Base-by-base conservation (phyloP, 2,113 vertebrate genomes). In the Gambusia holbrooki region DNA sequence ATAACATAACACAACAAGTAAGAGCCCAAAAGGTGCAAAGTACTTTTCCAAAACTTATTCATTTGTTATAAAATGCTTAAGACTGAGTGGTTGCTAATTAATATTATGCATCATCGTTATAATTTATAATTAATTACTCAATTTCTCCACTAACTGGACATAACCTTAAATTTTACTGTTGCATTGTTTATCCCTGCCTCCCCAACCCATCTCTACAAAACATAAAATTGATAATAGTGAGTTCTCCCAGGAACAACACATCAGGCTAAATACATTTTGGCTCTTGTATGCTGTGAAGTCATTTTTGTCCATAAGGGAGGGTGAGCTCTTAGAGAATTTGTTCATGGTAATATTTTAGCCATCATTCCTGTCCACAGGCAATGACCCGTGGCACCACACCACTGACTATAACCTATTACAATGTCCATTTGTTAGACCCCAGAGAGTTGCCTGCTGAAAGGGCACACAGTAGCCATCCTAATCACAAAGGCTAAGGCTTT, bases 161-260 rank as follows among this genome's bases (percentile, higher is more conserved):
- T 92, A 93, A 92, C 93, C 89, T 85, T 17, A 89, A 89, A 93
- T 93, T 91, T 93, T 90, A 87, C 82, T 45, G 30, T 85, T 87
- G 81, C 86, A 65, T 77, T 85, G 73, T 80, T 88, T 87, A 89
- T 88, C 45, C 35, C 76, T 25, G 17, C 19, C 35, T 22, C 3
- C 32, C 61, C 74, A 64, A 66, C 67, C 75, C 74, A 85, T 82
- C 88, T 89, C 83, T 85, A 88, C 5, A 51, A 17, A 51, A 19
- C 45, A 19, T 84, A 77, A 83, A 88, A 92, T 85, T 75, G 86
- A 91, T 92, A 92, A 92, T 67, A 79, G 76, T 84, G 87, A 88
- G 86, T 92, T 76, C 84, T 88, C 72, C 6, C 45, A 48, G 17
- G 68, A 87, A 84, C 74, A 77, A 70, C 66, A 51, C 65, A 33